Conservation (phyloP, 1,140 invertebrate genomes). For the Nephotettix cincticeps region DNA sequence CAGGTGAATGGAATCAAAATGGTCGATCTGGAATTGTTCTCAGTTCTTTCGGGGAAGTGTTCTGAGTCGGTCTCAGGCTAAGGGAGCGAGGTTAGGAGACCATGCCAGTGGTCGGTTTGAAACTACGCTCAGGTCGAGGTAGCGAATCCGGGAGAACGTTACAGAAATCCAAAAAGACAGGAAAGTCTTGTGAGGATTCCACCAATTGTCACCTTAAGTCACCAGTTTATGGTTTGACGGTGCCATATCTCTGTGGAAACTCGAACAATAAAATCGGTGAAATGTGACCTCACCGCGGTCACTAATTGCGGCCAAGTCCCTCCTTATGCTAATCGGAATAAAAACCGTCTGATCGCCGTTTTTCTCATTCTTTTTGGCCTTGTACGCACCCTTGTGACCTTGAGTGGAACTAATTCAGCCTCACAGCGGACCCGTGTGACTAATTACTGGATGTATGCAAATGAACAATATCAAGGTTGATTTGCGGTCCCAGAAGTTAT, state of each 20-base stretch:
- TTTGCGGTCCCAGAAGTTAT: too few relatives aligned
- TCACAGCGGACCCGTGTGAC: too few relatives aligned
- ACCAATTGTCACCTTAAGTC: conserved; percentile 13
- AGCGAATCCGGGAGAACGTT: too few relatives aligned
- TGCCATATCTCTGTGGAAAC: background rate
- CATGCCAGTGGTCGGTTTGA: too few relatives aligned
- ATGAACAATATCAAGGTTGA: too few relatives aligned
- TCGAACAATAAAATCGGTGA: conserved; percentile 3
- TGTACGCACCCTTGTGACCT: background rate
- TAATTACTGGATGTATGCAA: too few relatives aligned
- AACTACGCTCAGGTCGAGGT: too few relatives aligned
- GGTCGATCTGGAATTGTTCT: too few relatives aligned
- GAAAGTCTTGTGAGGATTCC: background rate
- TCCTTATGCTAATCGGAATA: conserved; percentile 16
- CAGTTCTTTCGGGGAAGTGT: too few relatives aligned
- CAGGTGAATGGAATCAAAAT: too few relatives aligned
- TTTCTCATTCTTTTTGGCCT: conserved; percentile 8
- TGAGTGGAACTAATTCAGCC: background rate
- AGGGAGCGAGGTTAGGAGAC: too few relatives aligned
- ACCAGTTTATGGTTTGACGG: background rate
- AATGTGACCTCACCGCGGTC: background rate
- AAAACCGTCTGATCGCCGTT: background rate
- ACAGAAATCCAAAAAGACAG: background rate
- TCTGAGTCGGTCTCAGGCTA: too few relatives aligned
- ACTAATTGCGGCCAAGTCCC: conserved; percentile 11